Conservation (phyloP, 2,888 invertebrate genomes). For the Conops quadrifasciatus region DNA sequence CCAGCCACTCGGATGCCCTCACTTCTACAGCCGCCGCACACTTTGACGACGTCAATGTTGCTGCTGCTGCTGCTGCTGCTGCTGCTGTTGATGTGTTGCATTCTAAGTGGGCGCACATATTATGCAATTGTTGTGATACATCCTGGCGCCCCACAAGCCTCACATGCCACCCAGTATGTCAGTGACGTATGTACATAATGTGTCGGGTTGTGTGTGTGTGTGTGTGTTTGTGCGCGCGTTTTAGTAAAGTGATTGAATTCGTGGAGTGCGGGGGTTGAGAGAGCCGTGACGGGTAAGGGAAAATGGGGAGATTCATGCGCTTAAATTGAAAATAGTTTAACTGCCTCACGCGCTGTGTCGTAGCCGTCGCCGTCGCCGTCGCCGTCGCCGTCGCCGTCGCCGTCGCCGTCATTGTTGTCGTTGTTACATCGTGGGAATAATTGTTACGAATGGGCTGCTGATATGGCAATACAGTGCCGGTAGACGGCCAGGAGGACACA, state of each 20-base stretch:
- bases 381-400: background rate
- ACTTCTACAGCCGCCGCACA: conserved; percentile 34
- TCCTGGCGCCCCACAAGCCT: conserved; percentile 29
- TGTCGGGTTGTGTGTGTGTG: conserved; percentile 5
- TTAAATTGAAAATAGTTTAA: conserved; percentile 41
- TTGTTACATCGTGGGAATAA: conserved; percentile 34
- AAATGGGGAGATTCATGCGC: background rate
- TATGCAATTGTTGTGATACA: conserved; percentile 52
- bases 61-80: conserved; percentile 12
- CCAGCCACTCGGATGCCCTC: conserved; percentile 1
- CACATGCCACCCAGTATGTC: conserved; percentile 26
- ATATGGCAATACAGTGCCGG: conserved; percentile 9
- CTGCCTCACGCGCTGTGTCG: conserved; percentile 23
- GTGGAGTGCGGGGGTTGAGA: background rate
- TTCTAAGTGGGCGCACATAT: conserved; percentile 44
- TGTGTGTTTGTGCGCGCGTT: conserved; percentile 27
- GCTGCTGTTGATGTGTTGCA: conserved; percentile 10
- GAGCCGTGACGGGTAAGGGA: background rate
- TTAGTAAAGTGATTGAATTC: background rate
- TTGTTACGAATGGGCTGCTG: conserved; percentile 22
- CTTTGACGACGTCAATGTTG: background rate
- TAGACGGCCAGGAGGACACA: conserved; percentile 5
- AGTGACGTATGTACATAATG: no score
- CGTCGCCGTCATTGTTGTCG: background rate
- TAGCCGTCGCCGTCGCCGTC: background rate